Evolutionary conservation across 2,888 invertebrate genomes (phyloP).

Genomic region (Protonemura montana): DNA sequence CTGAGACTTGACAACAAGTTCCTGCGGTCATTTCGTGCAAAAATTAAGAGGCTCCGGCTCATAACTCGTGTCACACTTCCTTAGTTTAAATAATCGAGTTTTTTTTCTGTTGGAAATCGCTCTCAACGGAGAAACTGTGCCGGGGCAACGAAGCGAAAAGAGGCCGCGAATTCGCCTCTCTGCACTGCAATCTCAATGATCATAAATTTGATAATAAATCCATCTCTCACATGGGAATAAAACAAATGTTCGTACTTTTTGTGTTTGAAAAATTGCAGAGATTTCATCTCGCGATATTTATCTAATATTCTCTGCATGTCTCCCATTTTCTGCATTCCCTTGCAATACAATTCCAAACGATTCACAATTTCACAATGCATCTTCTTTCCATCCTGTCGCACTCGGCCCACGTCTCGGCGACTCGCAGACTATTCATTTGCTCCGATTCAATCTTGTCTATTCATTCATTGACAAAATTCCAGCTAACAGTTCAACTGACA

Average conservation of each 20-base stretch:
- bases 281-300: neutral
- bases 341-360: neutral
- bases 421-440: neutral
- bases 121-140: neutral
- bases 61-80: neutral
- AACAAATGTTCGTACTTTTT: conserved; percentile 2
- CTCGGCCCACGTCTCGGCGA: neutral
- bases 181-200: conserved; percentile 12
- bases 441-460: neutral
- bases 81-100: neutral
- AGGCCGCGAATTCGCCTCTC: neutral
- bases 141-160: neutral
- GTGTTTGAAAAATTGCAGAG: neutral
- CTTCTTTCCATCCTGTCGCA: neutral
- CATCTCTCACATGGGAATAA: conserved; percentile 4
- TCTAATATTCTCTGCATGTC: conserved; percentile 9
- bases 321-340: neutral
- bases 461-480: neutral
- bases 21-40: neutral
- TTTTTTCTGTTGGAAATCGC: neutral
- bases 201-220: conserved; percentile 3
- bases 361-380: neutral
- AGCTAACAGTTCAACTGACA: neutral
- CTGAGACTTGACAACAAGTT: neutral
- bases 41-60: neutral